Evolutionary conservation across 2,113 vertebrate species (phyloP).

Genomic region (Sinocyclocheilus anshuiensis): DNA sequence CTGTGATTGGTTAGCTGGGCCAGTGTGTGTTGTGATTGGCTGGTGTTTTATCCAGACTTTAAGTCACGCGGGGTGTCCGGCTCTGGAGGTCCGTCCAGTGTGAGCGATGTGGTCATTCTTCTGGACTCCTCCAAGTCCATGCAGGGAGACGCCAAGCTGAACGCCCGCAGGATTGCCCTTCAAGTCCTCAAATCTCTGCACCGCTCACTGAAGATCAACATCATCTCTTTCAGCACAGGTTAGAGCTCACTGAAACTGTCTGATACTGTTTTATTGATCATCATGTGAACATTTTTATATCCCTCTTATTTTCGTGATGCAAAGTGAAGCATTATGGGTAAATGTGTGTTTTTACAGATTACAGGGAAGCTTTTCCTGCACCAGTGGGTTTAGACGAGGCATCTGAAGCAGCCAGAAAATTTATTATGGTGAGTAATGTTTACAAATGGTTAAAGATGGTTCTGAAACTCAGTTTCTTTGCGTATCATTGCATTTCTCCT

Average conservation of each 20-base stretch:
- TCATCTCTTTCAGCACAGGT: constrained; percentile 82
- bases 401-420: constrained; percentile 58
- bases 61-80: constrained; percentile 23
- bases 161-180: constrained; percentile 76
- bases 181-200: constrained; percentile 64
- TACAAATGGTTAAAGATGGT: background rate
- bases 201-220: constrained; percentile 69
- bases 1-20: no score
- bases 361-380: constrained; percentile 76
- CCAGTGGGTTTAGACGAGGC: constrained; percentile 56
- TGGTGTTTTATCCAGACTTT: constrained; percentile 86
- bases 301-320: no score
- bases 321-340: no score
- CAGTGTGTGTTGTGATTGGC: no score
- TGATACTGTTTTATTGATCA: background rate
- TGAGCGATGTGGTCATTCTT: constrained; percentile 76
- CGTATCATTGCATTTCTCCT: background rate
- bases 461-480: background rate
- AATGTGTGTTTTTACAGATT: constrained; percentile 65
- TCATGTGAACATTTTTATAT: background rate
- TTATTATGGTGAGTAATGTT: constrained; percentile 76
- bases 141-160: constrained; percentile 70
- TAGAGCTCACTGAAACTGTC: constrained; percentile 39
- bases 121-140: constrained; percentile 85
- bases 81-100: constrained; percentile 23